Conservation (phyloP, 2,888 invertebrate species). For the Meliscaeva auricollis region DNA sequence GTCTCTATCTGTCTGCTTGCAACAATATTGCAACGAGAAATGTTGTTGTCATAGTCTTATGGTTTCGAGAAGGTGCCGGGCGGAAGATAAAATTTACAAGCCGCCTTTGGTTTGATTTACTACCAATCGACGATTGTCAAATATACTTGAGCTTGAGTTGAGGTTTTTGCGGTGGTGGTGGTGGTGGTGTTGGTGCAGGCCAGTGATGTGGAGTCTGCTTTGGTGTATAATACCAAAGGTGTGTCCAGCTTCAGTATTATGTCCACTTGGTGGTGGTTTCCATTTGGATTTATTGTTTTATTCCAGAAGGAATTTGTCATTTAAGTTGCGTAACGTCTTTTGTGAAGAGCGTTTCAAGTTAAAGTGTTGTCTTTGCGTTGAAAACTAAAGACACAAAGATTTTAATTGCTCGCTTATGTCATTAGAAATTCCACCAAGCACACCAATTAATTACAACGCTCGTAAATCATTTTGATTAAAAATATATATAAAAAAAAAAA, state of each 20-base stretch:
- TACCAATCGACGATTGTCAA: conserved; percentile 69
- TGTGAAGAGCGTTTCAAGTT: conserved; percentile 23
- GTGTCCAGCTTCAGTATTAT: conserved; percentile 17
- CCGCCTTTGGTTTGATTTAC: conserved; percentile 63
- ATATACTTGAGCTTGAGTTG: conserved; percentile 44
- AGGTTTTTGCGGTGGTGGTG: conserved; percentile 26
- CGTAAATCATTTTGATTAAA: conserved; percentile 64
- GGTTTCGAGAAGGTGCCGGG: not conserved
- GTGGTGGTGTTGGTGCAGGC: conserved; percentile 15
- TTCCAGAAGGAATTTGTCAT: conserved; percentile 9
- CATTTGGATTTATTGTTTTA: conserved; percentile 49
- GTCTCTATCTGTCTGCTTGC: conserved; percentile 41
- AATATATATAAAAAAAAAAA: not conserved
- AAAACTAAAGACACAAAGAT: conserved; percentile 24
- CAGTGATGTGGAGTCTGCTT: too few species aligned
- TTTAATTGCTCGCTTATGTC: conserved; percentile 63
- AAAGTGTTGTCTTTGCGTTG: not conserved
- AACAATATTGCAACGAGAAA: conserved; percentile 55
- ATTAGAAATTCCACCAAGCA: conserved; percentile 64
- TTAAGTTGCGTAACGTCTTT: conserved; percentile 53
- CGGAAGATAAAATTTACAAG: conserved; percentile 30
- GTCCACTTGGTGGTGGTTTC: conserved; percentile 7
- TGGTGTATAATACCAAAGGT: not conserved
- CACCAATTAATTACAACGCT: conserved; percentile 70
- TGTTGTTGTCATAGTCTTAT: conserved; percentile 19